These are phyloP conservation scores for Sturnira hondurensis DNA, from an alignment of 2,113 vertebrate species.

Conservation along the genomic window DNA sequence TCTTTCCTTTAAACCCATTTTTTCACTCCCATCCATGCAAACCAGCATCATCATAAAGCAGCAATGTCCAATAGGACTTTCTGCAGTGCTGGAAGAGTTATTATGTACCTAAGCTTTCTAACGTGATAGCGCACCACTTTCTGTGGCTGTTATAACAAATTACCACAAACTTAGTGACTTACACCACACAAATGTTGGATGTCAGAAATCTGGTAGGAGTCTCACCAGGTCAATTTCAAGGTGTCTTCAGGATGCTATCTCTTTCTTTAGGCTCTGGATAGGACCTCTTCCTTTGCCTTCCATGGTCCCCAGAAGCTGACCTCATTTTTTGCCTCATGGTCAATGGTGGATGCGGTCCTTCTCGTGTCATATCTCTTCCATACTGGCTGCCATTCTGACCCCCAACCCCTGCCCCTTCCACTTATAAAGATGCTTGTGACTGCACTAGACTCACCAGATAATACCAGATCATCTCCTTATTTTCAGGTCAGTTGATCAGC, in stretches of 20 bases:
- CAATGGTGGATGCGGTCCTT: not conserved
- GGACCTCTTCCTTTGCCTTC: not conserved
- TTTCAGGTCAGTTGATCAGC: not conserved
- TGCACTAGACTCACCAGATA: fast-evolving
- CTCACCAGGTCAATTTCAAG: not conserved
- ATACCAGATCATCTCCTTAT: not conserved
- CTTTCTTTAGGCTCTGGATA: not conserved
- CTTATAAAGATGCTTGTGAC: not conserved
- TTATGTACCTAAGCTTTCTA: not conserved
- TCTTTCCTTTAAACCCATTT: not conserved
- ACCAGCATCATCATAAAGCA: not conserved
- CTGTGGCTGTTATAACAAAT: not conserved
- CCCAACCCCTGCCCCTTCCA: too few relatives aligned
- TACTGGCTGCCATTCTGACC: not conserved
- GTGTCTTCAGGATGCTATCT: not conserved
- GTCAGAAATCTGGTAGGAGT: not conserved
- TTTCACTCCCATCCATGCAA: not conserved
- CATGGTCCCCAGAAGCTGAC: fast-evolving
- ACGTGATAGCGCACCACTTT: not conserved
- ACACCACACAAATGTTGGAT: not conserved
- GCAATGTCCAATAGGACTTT: fast-evolving
- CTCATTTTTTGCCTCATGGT: too few relatives aligned
- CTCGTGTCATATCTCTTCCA: not conserved
- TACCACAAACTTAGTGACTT: not conserved
- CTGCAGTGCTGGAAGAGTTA: fast-evolving